These are phyloP conservation scores for Theristicus caerulescens DNA, from an alignment of 2,113 vertebrate species.

Conservation along the genomic window DNA sequence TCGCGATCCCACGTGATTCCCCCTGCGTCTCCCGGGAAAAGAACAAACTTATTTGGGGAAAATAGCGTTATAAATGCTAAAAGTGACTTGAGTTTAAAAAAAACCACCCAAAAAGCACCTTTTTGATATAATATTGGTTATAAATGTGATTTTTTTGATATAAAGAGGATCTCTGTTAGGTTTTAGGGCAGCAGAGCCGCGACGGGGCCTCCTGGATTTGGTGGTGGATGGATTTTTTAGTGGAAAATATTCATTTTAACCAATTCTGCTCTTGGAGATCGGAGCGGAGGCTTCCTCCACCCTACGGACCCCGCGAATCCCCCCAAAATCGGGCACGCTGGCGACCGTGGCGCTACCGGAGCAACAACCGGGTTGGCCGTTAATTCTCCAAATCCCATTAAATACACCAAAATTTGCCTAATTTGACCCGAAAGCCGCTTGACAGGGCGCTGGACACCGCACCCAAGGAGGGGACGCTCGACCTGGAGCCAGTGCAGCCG, in stretches of 20 bases:
- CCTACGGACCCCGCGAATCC: background rate
- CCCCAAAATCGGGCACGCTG: rapidly evolving
- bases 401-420: background rate
- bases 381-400: background rate
- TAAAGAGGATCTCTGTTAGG: background rate
- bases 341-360: rapidly evolving
- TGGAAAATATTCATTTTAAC: background rate
- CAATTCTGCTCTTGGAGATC: background rate
- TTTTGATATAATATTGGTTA: rapidly evolving
- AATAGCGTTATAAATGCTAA: background rate
- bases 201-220: background rate
- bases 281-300: rapidly evolving
- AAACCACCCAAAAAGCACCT: background rate
- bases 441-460: too few species aligned
- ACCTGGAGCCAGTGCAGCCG: rapidly evolving
- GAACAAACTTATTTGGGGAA: background rate
- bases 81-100: rapidly evolving
- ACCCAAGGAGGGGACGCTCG: background rate
- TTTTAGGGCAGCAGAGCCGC: background rate
- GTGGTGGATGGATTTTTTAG: rapidly evolving
- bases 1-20: background rate
- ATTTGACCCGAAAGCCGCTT: background rate
- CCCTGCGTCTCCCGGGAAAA: background rate
- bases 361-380: rapidly evolving
- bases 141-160: rapidly evolving